A percentile compares a stretch with the other conserved stretches of the same genome.
These are phyloP conservation scores for Hyla sarda DNA, from an alignment of 2,113 vertebrate genomes.

Conservation along the genomic window DNA sequence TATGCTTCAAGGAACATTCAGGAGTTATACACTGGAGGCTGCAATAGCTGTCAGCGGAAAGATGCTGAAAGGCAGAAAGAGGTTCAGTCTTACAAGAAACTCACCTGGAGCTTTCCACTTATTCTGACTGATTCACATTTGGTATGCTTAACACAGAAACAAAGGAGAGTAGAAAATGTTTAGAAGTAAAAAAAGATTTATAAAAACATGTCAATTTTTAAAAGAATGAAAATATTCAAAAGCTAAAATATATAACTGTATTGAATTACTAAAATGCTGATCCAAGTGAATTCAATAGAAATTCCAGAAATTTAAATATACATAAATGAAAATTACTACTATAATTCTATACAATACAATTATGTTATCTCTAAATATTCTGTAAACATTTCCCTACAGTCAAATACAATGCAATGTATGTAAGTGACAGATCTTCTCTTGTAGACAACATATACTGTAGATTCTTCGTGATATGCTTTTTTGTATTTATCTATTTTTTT, in stretches of 20 bases:
- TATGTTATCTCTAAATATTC: too few species aligned
- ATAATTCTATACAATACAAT: neutral
- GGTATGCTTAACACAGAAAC: slow-evolving; percentile 13
- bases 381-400: too few species aligned
- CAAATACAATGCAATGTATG: too few species aligned
- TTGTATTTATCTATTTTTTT: too few species aligned
- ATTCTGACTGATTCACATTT: slow-evolving; percentile 24
- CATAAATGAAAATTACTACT: neutral
- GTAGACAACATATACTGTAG: too few species aligned
- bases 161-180: neutral
- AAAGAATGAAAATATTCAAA: neutral
- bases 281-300: neutral
- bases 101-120: slow-evolving; percentile 41
- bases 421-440: too few species aligned
- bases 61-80: slow-evolving; percentile 39
- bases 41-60: slow-evolving; percentile 16
- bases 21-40: slow-evolving; percentile 42
- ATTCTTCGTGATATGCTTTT: too few species aligned
- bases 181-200: neutral
- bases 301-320: neutral
- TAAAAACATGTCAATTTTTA: neutral
- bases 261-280: neutral
- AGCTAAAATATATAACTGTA: neutral
- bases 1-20: slow-evolving; percentile 48
- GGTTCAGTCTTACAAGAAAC: slow-evolving; percentile 38